Evolutionary conservation across 1,140 invertebrate genomes (phyloP).

Genomic region (Glossosoma conforme): DNA sequence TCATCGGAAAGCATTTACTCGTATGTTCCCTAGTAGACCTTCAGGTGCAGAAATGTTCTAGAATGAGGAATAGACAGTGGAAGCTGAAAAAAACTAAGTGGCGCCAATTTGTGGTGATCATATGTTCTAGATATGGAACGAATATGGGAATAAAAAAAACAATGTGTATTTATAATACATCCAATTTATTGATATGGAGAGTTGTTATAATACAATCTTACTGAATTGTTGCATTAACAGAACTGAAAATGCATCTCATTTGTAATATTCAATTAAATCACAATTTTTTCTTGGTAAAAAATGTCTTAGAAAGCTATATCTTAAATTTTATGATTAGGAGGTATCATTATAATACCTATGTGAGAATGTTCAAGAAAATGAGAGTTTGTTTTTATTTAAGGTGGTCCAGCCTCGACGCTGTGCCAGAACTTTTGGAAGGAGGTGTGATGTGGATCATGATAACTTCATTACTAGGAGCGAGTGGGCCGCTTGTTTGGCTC

Average conservation of each 20-base stretch:
- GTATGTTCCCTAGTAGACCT: neutral
- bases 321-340: no score
- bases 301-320: no score
- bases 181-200: no score
- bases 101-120: no score
- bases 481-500: slow-evolving; percentile 76
- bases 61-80: no score
- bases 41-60: no score
- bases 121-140: no score
- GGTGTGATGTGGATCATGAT: slow-evolving; percentile 79
- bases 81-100: neutral
- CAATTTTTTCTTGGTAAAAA: neutral
- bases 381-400: slow-evolving; percentile 33
- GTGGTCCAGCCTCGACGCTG: slow-evolving; percentile 83
- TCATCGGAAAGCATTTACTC: neutral
- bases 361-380: no score
- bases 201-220: neutral
- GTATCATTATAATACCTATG: no score
- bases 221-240: neutral
- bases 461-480: slow-evolving; percentile 69
- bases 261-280: neutral
- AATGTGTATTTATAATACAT: neutral
- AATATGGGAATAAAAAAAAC: no score
- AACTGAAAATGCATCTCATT: neutral
- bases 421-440: slow-evolving; percentile 78